Base-by-base conservation (phyloP, 2,888 invertebrate species). In the Sturmia bella region DNA sequence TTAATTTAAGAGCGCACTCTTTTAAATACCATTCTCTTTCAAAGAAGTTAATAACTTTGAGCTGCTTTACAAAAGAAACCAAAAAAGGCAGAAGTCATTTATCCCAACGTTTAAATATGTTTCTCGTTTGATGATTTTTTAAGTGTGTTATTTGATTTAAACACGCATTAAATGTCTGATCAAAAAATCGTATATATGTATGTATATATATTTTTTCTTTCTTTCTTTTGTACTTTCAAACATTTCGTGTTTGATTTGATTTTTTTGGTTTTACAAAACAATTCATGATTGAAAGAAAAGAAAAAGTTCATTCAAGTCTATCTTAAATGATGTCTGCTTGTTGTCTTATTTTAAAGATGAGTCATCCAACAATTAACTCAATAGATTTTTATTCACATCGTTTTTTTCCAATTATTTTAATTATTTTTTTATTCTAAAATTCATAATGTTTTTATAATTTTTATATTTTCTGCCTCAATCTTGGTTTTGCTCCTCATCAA, bases 81-180 rank as follows among this genome's bases (percentile, higher is more conserved):
- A 37, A 52, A 21, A 52, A 63, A 15, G n/a, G n/a, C n/a, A n/a
- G n/a, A 54, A 37, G 59, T 56, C 17, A 68, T 57, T 27, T 19
- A 61, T 11, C 21, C 24, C 43, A 54, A 59, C 11, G 43, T 19
- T 32, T 32, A 32, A 32, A 32, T 32, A 37, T 12, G 21, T 13
- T 59, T 48, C 11, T 41, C 17, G 50, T 66, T 72, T 64, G 72
- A 80, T 59, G 45, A 61, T 52, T 70, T 32, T 75, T 66, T 59
- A 76, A 76, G 41, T 76, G 70, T 70, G 17, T 72, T 70, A 32
- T 15, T 37, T 76, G 75, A 68, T 72, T 76, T 68, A 68, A 80
- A 75, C 75, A 72, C 74, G 70, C 75, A 75, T 66, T 70, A 43
- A 74, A 70, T 75, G 66, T 80, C 74, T 57, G 54, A 50, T 75